Base-by-base conservation (phyloP, 2,888 invertebrate genomes). In the Pristionchus arcanus region DNA sequence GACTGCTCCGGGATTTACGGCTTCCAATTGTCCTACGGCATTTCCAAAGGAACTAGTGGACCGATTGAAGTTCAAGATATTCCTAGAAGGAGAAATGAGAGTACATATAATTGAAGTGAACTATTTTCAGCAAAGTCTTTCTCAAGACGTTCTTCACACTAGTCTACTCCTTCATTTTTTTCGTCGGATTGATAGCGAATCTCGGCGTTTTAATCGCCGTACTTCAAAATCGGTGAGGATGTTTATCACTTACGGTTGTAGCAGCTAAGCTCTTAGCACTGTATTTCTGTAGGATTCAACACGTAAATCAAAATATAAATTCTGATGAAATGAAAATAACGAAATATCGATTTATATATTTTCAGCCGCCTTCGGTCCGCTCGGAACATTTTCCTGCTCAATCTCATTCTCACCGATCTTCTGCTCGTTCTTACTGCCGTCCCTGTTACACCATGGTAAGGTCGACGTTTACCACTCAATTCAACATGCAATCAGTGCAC, bases 311-410 rank as follows among this genome's bases (percentile, higher is more conserved):
- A 71, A 34, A 9, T 16, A 5, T 1, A 37, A 1, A 42, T 25
- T n/a, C 9, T 42, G 42, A 21, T 21, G 77, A 42, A 34, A 71
- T 9, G 77, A 77, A 42, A 25, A 42, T 25, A 21, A 21, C 7
- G 4, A 42, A 77, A 5, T 42, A 77, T 42, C 34, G 31, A 37
- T 68, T 68, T 25, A 68, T 11, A 49, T 49, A 49, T 31, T 28
- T 68, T 21, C 21, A 93, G 93, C 71, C 91, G 94, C 15, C 92
- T 95, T 7, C 94, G 94, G n/a, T 94, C 94, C 15, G 95, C 95
- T 9, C 90, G 95, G 19, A 95, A 95, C 90, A 92, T 95, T 53
- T 95, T 95, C 90, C 92, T 95, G 68, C 91, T 95, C 84, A 95
- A 95, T 90, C 90, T 95, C 81, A 95, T 95, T 84, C 90, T 93